Percentiles rank a stretch among this genome's conserved stretches.
Evolutionary conservation across 2,888 invertebrate species (phyloP).

Genomic region (Chymomyza procnemis): DNA sequence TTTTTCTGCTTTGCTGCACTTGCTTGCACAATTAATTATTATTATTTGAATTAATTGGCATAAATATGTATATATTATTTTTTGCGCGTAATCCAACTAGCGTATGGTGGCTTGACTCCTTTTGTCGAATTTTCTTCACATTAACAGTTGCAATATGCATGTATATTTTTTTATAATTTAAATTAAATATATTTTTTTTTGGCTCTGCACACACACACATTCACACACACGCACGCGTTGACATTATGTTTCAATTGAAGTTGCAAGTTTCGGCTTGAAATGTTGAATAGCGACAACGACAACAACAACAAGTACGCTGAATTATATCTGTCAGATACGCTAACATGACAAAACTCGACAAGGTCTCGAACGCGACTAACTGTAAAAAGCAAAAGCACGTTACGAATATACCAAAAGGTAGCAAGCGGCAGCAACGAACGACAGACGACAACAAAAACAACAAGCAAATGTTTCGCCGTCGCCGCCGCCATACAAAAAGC

Average conservation of each 20-base stretch:
- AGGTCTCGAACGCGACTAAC: slow-evolving; percentile 79
- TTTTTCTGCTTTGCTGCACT: slow-evolving; percentile 21
- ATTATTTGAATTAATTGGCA: slow-evolving; percentile 27
- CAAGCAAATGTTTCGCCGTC: slow-evolving; percentile 18
- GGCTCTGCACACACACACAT: neutral
- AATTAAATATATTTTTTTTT: slow-evolving; percentile 9
- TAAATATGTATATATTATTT: slow-evolving; percentile 25
- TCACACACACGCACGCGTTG: slow-evolving; percentile 9
- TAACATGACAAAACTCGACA: slow-evolving; percentile 79
- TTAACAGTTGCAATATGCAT: slow-evolving; percentile 44
- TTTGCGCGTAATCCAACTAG: slow-evolving; percentile 73
- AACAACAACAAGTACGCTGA: slow-evolving; percentile 6
- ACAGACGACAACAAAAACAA: slow-evolving; percentile 15
- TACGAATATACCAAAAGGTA: slow-evolving; percentile 77
- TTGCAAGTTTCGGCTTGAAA: slow-evolving; percentile 18
- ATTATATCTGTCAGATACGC: slow-evolving; percentile 46
- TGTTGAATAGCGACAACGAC: neutral
- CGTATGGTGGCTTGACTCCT: slow-evolving; percentile 40
- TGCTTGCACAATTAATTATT: slow-evolving; percentile 23
- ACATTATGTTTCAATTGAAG: slow-evolving; percentile 34
- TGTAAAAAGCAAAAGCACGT: slow-evolving; percentile 78
- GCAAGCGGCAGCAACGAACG: slow-evolving; percentile 27
- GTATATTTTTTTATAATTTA: slow-evolving; percentile 17
- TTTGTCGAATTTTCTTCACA: slow-evolving; percentile 64
- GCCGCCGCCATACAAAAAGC: slow-evolving; percentile 22